These are phyloP conservation scores for Brachionus rubens DNA, from an alignment of 1,140 invertebrate genomes.

Conservation along the genomic window DNA sequence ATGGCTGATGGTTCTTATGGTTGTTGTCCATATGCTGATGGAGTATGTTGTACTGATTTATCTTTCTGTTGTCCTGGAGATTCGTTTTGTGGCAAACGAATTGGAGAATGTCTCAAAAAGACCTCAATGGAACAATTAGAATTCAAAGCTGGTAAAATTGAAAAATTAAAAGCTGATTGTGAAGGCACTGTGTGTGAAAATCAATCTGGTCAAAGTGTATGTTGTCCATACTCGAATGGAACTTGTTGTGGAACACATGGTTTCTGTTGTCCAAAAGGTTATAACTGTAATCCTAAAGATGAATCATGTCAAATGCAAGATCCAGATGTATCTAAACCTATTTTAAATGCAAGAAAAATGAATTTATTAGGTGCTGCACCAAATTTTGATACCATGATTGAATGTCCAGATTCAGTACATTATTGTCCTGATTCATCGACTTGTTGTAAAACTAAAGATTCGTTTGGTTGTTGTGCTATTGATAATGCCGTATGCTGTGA, in stretches of 20 bases:
- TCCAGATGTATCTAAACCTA: not conserved
- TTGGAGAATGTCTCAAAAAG: constrained; percentile 17
- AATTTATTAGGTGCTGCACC: not conserved
- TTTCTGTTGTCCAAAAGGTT: constrained; percentile 39
- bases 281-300: constrained; percentile 36
- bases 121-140: not conserved
- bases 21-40: constrained; percentile 53
- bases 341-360: not conserved
- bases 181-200: not conserved
- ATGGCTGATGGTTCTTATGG: constrained; percentile 40
- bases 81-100: not conserved
- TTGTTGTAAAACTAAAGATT: constrained; percentile 37
- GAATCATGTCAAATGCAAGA: constrained; percentile 27
- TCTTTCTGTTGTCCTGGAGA: constrained; percentile 22
- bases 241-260: constrained; percentile 43
- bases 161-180: not conserved
- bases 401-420: constrained; percentile 37
- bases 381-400: not conserved
- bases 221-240: constrained; percentile 40
- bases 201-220: not conserved
- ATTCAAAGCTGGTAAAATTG: not conserved
- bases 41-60: constrained; percentile 51
- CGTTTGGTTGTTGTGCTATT: constrained; percentile 35
- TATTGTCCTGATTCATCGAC: constrained; percentile 31
- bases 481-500: constrained; percentile 41